Conservation (phyloP, 1,140 invertebrate genomes). For the Drosophila punjabiensis region DNA sequence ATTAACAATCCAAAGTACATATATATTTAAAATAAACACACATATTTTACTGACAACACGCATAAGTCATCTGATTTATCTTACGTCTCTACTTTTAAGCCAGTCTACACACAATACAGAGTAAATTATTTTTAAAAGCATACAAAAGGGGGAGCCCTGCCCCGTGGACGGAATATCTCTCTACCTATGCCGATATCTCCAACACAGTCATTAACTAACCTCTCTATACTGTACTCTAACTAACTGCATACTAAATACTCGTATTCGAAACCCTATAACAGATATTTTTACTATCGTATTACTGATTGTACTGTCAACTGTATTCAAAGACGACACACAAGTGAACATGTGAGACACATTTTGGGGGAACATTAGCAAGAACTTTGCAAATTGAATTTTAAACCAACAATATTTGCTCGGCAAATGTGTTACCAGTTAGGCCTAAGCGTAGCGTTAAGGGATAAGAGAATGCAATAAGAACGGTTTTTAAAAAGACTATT, state of each 20-base stretch:
- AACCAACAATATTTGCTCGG: conserved; percentile 75
- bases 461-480: conserved; percentile 69
- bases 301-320: conserved; percentile 48
- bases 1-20: conserved; percentile 42
- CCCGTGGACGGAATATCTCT: conserved; percentile 52
- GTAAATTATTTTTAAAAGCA: conserved; percentile 68
- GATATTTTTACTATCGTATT: conserved; percentile 70
- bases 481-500: conserved; percentile 82
- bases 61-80: conserved; percentile 52
- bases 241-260: conserved; percentile 54
- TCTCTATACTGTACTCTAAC: conserved; percentile 54
- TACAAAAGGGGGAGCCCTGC: conserved; percentile 28
- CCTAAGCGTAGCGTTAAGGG: conserved; percentile 38
- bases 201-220: conserved; percentile 56
- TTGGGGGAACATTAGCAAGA: conserved; percentile 80
- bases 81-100: conserved; percentile 55
- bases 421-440: conserved; percentile 68
- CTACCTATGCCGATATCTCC: conserved; percentile 60
- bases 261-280: conserved; percentile 52
- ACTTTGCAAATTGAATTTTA: conserved; percentile 81
- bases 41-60: conserved; percentile 62
- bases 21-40: conserved; percentile 27
- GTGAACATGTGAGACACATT: conserved; percentile 80
- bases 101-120: conserved; percentile 44
- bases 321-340: conserved; percentile 50